Conservation (phyloP, 37 sponge, comb jelly and placozoan genomes). For the Spongilla lacustris region DNA sequence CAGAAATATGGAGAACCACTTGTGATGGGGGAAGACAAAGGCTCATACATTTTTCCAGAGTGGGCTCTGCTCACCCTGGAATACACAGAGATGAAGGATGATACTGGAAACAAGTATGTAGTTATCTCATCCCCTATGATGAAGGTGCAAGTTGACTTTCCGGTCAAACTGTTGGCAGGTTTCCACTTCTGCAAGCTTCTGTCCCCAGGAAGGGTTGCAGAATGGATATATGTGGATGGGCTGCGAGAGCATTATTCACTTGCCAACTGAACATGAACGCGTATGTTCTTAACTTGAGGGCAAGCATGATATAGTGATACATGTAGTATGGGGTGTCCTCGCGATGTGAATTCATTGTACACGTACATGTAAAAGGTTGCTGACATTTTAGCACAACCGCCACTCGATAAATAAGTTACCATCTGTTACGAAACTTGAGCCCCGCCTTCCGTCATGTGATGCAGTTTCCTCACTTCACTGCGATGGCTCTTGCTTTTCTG, state of each 20-base stretch:
- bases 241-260: conserved; percentile 68
- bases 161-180: conserved; percentile 61
- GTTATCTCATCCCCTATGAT: conserved; percentile 73
- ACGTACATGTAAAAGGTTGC: no score
- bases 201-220: conserved; percentile 83
- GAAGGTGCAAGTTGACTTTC: conserved; percentile 64
- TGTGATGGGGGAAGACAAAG: conserved; percentile 81
- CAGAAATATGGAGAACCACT: conserved; percentile 61
- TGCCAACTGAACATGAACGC: neutral
- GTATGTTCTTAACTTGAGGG: no score
- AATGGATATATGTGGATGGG: conserved; percentile 91
- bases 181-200: conserved; percentile 91
- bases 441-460: no score
- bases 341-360: no score
- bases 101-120: conserved; percentile 43
- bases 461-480: no score
- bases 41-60: conserved; percentile 81
- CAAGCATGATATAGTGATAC: no score
- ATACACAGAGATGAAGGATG: conserved; percentile 38
- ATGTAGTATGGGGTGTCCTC: no score
- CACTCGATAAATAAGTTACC: no score
- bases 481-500: no score
- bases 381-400: no score
- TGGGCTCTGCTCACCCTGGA: conserved; percentile 76
- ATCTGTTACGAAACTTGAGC: no score